Percentiles rank a stretch among this genome's conserved stretches.
Evolutionary conservation across 2,797 vertebrate species (phyloP).

Genomic region (Emys orbicularis): DNA sequence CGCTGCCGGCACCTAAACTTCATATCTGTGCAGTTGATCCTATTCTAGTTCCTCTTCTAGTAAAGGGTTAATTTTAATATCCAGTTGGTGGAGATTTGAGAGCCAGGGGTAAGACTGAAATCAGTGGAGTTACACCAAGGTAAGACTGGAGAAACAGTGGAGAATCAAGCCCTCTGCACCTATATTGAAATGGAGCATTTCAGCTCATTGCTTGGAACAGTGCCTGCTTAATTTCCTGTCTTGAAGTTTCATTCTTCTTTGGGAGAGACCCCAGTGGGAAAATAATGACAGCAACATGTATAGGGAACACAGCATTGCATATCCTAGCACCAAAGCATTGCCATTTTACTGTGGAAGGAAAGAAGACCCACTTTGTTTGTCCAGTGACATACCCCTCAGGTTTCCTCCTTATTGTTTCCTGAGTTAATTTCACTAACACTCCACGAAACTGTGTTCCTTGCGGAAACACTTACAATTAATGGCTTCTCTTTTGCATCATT

Average conservation of each 20-base stretch:
- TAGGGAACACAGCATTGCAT: fast-evolving
- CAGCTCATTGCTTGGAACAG: not conserved
- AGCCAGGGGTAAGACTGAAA: not conserved
- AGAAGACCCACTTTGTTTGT: fast-evolving
- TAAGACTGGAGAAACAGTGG: not conserved
- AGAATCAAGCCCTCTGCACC: not conserved
- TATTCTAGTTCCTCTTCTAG: not conserved
- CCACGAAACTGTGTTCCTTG: fast-evolving
- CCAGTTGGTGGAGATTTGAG: not conserved
- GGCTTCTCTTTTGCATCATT: not conserved
- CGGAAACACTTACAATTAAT: not conserved
- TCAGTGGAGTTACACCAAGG: not conserved
- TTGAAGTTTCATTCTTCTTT: fast-evolving
- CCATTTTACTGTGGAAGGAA: fast-evolving
- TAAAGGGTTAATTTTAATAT: not conserved
- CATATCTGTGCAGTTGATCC: fast-evolving
- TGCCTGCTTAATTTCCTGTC: not conserved
- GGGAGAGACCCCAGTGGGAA: not conserved
- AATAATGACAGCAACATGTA: fast-evolving
- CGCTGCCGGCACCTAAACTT: fast-evolving
- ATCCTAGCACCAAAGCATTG: not conserved
- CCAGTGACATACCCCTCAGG: fast-evolving
- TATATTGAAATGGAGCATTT: not conserved
- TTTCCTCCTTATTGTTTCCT: not conserved
- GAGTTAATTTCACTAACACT: not conserved